A percentile compares a stretch with the other conserved stretches of the same genome.
Evolutionary conservation across 2,888 invertebrate species (phyloP).

Genomic region (Ophion ventricosus): DNA sequence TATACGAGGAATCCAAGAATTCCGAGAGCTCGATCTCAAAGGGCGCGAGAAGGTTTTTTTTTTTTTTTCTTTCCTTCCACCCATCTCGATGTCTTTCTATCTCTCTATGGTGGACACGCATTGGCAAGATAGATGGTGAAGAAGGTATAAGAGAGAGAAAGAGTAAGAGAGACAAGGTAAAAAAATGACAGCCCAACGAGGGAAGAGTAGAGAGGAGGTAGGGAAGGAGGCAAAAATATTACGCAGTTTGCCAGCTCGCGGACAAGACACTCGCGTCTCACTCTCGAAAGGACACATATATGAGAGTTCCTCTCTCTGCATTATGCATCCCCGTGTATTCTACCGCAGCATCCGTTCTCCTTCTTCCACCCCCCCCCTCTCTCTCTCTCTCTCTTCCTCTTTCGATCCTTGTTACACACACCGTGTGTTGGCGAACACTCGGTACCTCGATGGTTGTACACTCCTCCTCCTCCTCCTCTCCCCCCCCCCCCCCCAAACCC

Average conservation of each 20-base stretch:
- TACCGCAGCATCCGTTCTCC: slow-evolving; percentile 15
- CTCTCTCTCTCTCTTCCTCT: background rate
- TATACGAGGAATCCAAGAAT: background rate
- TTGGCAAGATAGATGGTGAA: background rate
- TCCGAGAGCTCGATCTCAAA: slow-evolving; percentile 16
- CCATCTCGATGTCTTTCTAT: background rate
- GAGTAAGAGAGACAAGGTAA: background rate
- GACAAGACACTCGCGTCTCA: slow-evolving; percentile 60
- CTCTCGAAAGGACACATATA: slow-evolving; percentile 36
- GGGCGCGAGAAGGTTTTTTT: slow-evolving; percentile 18
- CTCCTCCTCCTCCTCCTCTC: background rate
- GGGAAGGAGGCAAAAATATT: slow-evolving; percentile 61
- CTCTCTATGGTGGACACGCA: background rate
- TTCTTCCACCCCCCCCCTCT: no score
- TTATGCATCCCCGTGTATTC: slow-evolving; percentile 71
- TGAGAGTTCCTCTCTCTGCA: slow-evolving; percentile 63
- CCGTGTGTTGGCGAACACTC: slow-evolving; percentile 4
- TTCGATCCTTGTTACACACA: slow-evolving; percentile 9
- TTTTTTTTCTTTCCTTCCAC: no score
- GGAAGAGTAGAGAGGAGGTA: background rate
- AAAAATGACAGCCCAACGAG: slow-evolving; percentile 37
- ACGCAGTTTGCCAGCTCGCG: slow-evolving; percentile 67
- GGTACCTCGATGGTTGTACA: background rate
- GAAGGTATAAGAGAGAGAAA: background rate
- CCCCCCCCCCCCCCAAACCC: background rate